phyloP scores from a whole-genome alignment of 1,140 invertebrate genomes.

The Drosophila tristis region DNA sequence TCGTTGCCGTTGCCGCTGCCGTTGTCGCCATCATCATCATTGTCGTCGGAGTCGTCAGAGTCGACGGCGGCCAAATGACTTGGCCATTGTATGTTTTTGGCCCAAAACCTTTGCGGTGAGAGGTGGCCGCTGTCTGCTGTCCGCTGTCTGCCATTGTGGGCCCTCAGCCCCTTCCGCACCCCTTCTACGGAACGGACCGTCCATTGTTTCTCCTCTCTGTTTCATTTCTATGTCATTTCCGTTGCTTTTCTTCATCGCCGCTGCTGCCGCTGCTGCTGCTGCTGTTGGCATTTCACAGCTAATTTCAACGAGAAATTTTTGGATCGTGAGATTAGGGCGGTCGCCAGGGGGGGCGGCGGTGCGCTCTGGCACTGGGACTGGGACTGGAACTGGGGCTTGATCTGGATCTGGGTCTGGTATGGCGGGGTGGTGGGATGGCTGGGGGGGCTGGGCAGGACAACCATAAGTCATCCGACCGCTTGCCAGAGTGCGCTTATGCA shows the following conservation, averaged over 20 bases:
- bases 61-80: slow-evolving; percentile 34
- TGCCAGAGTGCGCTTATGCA: slow-evolving; percentile 75
- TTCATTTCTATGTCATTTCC: slow-evolving; percentile 81
- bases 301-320: slow-evolving; percentile 76
- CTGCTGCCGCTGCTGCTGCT: slow-evolving; percentile 9
- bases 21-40: slow-evolving; percentile 18
- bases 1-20: slow-evolving; percentile 29
- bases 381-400: background rate
- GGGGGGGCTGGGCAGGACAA: slow-evolving; percentile 36
- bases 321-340: slow-evolving; percentile 74
- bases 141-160: slow-evolving; percentile 34
- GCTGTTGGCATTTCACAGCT: slow-evolving; percentile 71
- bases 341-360: slow-evolving; percentile 13
- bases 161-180: background rate
- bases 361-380: background rate
- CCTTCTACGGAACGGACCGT: background rate
- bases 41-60: slow-evolving; percentile 19
- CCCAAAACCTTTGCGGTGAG: slow-evolving; percentile 49
- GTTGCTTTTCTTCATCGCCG: slow-evolving; percentile 13
- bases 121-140: slow-evolving; percentile 22
- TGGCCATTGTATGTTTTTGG: slow-evolving; percentile 50
- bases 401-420: too few relatives aligned
- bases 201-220: slow-evolving; percentile 73
- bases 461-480: slow-evolving; percentile 79
- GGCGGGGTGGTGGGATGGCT: too few relatives aligned